Evolutionary conservation across 2,113 vertebrate genomes (phyloP), one percentile per base, ranked within the genome.

Genomic region (Climacteris rufus): DNA sequence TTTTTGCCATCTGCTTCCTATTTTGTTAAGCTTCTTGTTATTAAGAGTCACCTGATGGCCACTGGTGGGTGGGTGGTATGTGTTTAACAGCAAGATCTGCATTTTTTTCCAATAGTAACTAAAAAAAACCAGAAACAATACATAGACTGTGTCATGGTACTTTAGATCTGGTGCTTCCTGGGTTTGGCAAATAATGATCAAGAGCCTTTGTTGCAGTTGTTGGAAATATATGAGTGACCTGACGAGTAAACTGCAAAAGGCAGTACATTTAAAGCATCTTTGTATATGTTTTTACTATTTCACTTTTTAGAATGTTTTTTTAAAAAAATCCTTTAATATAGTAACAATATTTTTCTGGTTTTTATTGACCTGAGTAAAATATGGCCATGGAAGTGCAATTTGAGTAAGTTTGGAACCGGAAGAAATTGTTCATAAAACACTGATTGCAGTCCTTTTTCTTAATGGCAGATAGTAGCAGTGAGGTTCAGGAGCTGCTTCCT

Each of bases 1-100:
- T 57, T 93, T 89, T 70, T 96, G 44, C 87, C 94, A 82, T 92
- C 90, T 97, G 81, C 83, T 95, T 95, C 91, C 72, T 80, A 79
- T 79, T 96, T 95, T 94, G 83, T 60, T 45, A 40, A 87, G 37
- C 39, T n/a, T 94, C 77, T 96, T 56, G 7, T 53, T 91, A 50
- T 90, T 72, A 24, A 68, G 88, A 72, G 40, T 83, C 61, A 88
- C 95, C 93, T 94, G 45, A 50, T 94, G 44, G 57, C 53, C 30
- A 18, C 25, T 79, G 83, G 12, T 94, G 81, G 42, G 40, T 10
- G 3, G 35, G 28, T 33, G 69, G n/a, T 81, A 40, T 2, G 1
- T 79, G 90, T 93, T 63, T 44, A 59, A 60, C 76, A 83, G 17
- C 14, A 81, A 72, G n/a, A 59, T 31, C 49, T 90, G 33, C 28